Evolutionary conservation across 2,888 invertebrate genomes (phyloP), one percentile per base, ranked within the genome.

Genomic region (Pristionchus exspectatus): DNA sequence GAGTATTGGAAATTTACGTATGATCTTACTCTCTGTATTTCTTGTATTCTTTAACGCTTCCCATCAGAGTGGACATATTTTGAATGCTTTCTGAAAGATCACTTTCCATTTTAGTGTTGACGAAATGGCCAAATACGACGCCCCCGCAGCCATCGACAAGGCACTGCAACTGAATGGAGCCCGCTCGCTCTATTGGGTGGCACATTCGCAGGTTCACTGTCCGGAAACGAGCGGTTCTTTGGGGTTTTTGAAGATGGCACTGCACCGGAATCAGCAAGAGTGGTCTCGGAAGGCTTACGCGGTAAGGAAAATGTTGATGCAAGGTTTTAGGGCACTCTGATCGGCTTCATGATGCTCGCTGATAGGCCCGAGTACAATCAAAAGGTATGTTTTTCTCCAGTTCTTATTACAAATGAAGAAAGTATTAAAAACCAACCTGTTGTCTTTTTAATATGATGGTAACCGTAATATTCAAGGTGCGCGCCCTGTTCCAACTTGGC

Each of bases 201-300:
- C 24, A 14, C 69, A 69, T 27, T 69, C 69, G 69, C 69, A 69
- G 69, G 69, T 69, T 59, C n/a, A n/a, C n/a, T n/a, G n/a, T n/a
- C n/a, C n/a, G n/a, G n/a, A n/a, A n/a, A n/a, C n/a, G n/a, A n/a
- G n/a, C n/a, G n/a, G n/a, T n/a, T n/a, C n/a, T n/a, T n/a, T n/a
- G n/a, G n/a, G n/a, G n/a, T n/a, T n/a, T n/a, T n/a, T n/a, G n/a
- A n/a, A n/a, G n/a, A n/a, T n/a, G n/a, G n/a, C n/a, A n/a, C n/a
- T n/a, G n/a, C n/a, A n/a, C n/a, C n/a, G n/a, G n/a, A n/a, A n/a
- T n/a, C n/a, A n/a, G n/a, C n/a, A n/a, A n/a, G n/a, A n/a, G n/a
- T n/a, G n/a, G n/a, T n/a, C n/a, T n/a, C n/a, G n/a, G n/a, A n/a
- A n/a, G n/a, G n/a, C n/a, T n/a, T n/a, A n/a, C n/a, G n/a, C n/a